Evolutionary conservation across 2,797 vertebrate species (phyloP).

Genomic region (Hippoglossus hippoglossus): DNA sequence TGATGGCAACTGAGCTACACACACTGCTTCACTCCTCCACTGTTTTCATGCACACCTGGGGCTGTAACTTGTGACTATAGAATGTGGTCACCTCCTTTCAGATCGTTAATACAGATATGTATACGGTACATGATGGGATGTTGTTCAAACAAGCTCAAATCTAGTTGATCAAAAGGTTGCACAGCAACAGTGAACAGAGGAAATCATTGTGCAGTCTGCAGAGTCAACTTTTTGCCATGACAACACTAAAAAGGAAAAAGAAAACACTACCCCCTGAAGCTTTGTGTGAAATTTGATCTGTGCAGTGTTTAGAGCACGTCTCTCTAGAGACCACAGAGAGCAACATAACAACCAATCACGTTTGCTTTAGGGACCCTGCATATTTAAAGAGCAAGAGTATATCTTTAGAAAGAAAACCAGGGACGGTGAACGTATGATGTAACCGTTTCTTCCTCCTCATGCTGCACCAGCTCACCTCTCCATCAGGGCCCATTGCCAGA

Average conservation of each 20-base stretch:
- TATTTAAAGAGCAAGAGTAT: not conserved
- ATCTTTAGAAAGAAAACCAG: not conserved
- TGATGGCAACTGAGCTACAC: too few species aligned
- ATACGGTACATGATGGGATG: not conserved
- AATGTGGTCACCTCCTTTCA: not conserved
- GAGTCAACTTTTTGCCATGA: not conserved
- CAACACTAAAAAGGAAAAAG: constrained; percentile 2
- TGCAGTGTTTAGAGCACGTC: constrained; percentile 1
- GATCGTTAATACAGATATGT: not conserved
- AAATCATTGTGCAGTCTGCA: not conserved
- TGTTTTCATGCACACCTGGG: not conserved
- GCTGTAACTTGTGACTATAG: not conserved
- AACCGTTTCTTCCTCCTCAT: not conserved
- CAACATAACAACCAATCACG: constrained; percentile 1
- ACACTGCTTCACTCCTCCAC: not conserved
- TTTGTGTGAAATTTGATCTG: constrained; percentile 18
- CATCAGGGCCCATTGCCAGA: constrained; percentile 91
- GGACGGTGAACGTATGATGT: not conserved
- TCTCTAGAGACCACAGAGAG: constrained; percentile 10
- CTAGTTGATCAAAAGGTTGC: not conserved
- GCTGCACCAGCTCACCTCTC: constrained; percentile 86
- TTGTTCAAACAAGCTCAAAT: not conserved
- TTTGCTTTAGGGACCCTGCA: not conserved
- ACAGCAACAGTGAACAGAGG: not conserved
- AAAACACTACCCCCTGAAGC: not conserved